These are phyloP conservation scores for Proteles cristata DNA, from an alignment of 2,113 vertebrate genomes.

Conservation along the genomic window DNA sequence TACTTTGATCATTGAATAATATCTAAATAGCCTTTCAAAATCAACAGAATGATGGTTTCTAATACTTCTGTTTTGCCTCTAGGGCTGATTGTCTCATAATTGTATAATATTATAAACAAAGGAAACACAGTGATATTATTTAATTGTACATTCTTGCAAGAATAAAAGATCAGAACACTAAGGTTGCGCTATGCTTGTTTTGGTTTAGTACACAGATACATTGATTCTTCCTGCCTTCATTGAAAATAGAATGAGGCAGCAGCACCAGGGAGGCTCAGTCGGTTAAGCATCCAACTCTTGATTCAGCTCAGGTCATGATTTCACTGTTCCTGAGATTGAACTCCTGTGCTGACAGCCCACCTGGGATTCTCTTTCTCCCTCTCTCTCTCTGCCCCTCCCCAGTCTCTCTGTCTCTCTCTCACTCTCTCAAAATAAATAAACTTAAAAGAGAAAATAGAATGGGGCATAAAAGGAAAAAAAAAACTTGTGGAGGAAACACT, in stretches of 20 bases:
- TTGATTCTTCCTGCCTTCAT: neutral
- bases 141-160: neutral
- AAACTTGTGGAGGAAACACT: neutral
- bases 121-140: neutral
- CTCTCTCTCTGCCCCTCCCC: no score
- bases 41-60: slow-evolving; percentile 30
- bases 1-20: slow-evolving; percentile 58
- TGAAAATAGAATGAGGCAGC: neutral
- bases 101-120: neutral
- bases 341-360: no score
- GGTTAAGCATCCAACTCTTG: no score
- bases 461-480: neutral
- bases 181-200: neutral
- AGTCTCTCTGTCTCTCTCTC: no score
- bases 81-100: neutral
- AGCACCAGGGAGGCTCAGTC: no score
- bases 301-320: no score
- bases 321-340: no score
- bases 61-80: neutral
- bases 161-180: neutral
- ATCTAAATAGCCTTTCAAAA: slow-evolving; percentile 19
- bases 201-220: neutral
- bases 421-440: no score
- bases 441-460: neutral
- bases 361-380: no score